Conservation (phyloP, 2,113 vertebrate genomes). For the Micromys minutus region DNA sequence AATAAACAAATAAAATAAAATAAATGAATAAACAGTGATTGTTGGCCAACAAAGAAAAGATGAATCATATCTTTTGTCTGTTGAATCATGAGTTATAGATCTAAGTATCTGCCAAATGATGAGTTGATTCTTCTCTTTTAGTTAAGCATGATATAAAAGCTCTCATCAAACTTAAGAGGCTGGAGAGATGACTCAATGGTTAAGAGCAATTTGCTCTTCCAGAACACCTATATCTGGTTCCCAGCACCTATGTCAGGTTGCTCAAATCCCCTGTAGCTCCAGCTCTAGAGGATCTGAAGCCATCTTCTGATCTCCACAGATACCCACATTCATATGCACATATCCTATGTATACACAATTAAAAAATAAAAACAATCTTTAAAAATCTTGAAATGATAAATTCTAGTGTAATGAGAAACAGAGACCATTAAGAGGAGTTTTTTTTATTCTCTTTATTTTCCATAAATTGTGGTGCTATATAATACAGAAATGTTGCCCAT, state of each 20-base stretch:
- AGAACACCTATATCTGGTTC: neutral
- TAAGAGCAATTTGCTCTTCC: neutral
- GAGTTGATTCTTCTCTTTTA: conserved; percentile 18
- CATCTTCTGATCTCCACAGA: neutral
- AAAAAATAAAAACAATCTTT: neutral
- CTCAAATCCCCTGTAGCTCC: neutral
- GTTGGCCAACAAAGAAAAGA: neutral
- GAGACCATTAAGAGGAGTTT: neutral
- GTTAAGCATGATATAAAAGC: neutral
- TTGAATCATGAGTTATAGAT: conserved; percentile 38
- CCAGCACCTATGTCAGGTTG: neutral
- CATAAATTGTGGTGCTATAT: neutral
- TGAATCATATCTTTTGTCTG: neutral
- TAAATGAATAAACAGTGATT: neutral
- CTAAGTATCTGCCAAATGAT: conserved; percentile 26
- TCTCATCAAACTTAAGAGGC: neutral
- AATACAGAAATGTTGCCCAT: neutral
- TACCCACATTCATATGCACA: neutral
- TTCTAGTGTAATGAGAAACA: neutral
- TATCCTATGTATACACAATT: neutral
- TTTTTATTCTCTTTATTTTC: neutral
- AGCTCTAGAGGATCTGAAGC: neutral
- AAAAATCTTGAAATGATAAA: conserved; percentile 30
- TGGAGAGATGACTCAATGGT: neutral
- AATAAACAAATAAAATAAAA: neutral